Percentiles rank a stretch among this genome's conserved stretches.
These are phyloP conservation scores for Tetranychus truncatus DNA, from an alignment of 2,888 invertebrate genomes.

Conservation along the genomic window DNA sequence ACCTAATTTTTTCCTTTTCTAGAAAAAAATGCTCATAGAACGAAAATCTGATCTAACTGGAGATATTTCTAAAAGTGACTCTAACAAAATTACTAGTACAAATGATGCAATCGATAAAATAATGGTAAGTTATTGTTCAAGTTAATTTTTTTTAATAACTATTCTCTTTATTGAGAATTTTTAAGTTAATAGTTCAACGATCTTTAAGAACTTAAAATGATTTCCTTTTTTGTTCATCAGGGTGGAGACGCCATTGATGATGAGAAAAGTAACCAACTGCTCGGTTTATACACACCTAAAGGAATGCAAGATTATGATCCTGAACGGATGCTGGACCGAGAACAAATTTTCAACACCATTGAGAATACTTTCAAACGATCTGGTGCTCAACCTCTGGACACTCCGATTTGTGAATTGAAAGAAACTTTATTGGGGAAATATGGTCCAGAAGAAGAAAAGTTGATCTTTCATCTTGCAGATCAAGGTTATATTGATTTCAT, in stretches of 20 bases:
- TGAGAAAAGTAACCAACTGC: neutral
- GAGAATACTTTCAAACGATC: slow-evolving; percentile 70
- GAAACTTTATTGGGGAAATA: slow-evolving; percentile 96
- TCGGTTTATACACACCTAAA: slow-evolving; percentile 28
- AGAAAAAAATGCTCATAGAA: neutral
- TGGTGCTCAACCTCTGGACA: slow-evolving; percentile 94
- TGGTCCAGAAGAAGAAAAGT: slow-evolving; percentile 84
- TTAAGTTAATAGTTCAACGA: no score
- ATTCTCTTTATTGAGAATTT: no score
- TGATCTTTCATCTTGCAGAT: slow-evolving; percentile 94
- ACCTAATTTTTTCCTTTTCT: neutral
- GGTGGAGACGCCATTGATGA: neutral
- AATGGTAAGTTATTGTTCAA: neutral
- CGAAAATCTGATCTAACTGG: neutral
- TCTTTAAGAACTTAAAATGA: neutral
- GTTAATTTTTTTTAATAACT: neutral
- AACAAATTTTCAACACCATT: slow-evolving; percentile 31
- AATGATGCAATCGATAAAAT: neutral
- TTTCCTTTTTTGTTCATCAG: neutral
- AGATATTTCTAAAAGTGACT: neutral
- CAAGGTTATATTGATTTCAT: slow-evolving; percentile 42
- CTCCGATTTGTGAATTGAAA: slow-evolving; percentile 93
- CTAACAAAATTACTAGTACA: neutral
- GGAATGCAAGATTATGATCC: slow-evolving; percentile 85
- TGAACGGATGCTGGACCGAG: slow-evolving; percentile 79